Evolutionary conservation across 2,888 invertebrate genomes (phyloP), one percentile per base, ranked within the genome.

Genomic region (Lottia gigantea): DNA sequence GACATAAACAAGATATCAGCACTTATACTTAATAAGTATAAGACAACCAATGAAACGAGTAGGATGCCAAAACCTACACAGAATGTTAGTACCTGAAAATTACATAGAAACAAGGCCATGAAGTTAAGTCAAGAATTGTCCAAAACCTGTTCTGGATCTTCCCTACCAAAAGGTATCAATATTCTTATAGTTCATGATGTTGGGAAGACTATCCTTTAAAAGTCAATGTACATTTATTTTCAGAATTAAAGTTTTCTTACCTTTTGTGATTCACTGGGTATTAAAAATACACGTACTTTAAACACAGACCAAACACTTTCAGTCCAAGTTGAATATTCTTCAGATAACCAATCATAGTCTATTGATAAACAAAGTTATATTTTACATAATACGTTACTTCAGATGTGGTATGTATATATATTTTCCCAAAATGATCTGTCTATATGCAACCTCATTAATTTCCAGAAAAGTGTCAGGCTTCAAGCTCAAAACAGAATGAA

Each of bases 301-400:
- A 80, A 77, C 1, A 46, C 31, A 1, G 75, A 72, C 85, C 85
- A 86, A 16, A 76, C 72, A 65, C 85, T 85, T 73, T 86, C 86
- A 25, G 85, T 82, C 86, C 86, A 86, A 8, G 84, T 83, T n/a
- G 85, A 81, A 69, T 80, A 86, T 55, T 81, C 67, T n/a, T 78
- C 76, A 8, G 83, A 83, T 4, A 64, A 66, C 81, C 82, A 83
- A 71, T 85, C 78, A 72, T 85, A 85, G 66, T 74, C 68, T 74
- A 68, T n/a, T 55, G 47, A 40, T 40, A 40, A 11, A 31, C 31
- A 31, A 31, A 31, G 6, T 31, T 40, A 40, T 11, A 40, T 40
- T 40, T 40, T 40, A 40, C 8, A 40, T 40, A 1, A 31, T 31
- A 31, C 6, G 6, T 31, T 31, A 31, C 31, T 8, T 40, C 1